Evolutionary conservation across 2,797 vertebrate species (phyloP).

Genomic region (Halcyon leucocephala): DNA sequence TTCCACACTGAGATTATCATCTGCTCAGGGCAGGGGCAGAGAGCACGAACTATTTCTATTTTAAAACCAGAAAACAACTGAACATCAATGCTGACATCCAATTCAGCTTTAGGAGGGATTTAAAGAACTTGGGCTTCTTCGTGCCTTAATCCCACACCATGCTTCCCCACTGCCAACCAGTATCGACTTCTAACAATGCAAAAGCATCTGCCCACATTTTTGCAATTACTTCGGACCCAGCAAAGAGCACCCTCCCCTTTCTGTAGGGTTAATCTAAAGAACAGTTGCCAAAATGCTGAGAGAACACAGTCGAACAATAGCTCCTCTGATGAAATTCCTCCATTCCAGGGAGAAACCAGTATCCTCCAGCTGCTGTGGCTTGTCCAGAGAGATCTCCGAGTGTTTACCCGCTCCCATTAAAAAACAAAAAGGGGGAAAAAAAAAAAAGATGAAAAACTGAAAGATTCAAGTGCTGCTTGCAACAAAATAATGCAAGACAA

Average conservation of each 20-base stretch:
- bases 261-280: constrained; percentile 68
- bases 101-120: constrained; percentile 1
- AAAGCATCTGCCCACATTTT: constrained; percentile 55
- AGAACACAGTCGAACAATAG: constrained; percentile 63
- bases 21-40: background rate
- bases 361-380: constrained; percentile 56
- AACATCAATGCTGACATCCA: background rate
- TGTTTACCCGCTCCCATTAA: background rate
- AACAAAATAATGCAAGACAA: background rate
- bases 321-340: constrained; percentile 69
- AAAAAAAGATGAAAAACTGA: background rate
- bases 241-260: constrained; percentile 52
- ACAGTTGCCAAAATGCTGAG: constrained; percentile 70
- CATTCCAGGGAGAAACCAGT: constrained; percentile 56
- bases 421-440: background rate
- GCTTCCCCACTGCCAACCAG: background rate
- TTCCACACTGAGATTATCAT: accelerated
- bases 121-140: background rate
- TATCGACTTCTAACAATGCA: background rate
- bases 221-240: background rate
- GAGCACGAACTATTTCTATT: background rate
- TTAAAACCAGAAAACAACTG: background rate
- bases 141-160: background rate
- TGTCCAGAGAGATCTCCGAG: constrained; percentile 18
- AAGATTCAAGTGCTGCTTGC: background rate